Evolutionary conservation across 1,140 invertebrate genomes (phyloP), one percentile per base, ranked within the genome.

Genomic region (Halyomorpha halys): DNA sequence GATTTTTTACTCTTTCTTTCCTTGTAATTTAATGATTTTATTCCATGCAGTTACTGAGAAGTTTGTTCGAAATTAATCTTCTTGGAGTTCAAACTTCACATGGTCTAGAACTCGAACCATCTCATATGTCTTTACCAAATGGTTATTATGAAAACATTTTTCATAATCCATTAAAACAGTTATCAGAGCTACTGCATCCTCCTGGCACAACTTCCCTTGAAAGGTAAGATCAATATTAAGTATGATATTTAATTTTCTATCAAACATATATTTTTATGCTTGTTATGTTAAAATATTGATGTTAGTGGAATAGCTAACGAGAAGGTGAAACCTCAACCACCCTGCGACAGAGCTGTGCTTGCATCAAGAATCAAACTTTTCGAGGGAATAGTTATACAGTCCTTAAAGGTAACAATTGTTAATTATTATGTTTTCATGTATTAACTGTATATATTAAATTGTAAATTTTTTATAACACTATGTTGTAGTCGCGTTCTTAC

Each of bases 351-450:
- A n/a, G 51, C 39, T 14, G 62, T 82, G 44, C 80, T 94, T 64
- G 85, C 84, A 23, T 83, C 83, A 27, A 92, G 90, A 71, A 92
- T 95, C 62, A 80, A 87, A 62, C 77, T 94, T 44, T 94, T 95
- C 76, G 91, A 95, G 73, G 87, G 90, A 0, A 84, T 94, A 73
- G 91, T 95, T 4, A 91, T 94, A 68, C 89, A 90, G 72, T 83
- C 87, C 45, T 75, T 90, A 67, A 87, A 86, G 76, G 83, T 85
- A 70, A 73, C 21, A 23, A 56, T 56, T 16, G 18, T 34, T 51
- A 1, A 14, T 30, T 62, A 25, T 39, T 67, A 51, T 51, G 51
- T 64, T 63, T 66, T n/a, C n/a, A n/a, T n/a, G n/a, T n/a, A n/a
- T n/a, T n/a, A n/a, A n/a, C n/a, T n/a, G n/a, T n/a, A n/a, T n/a